Percentiles rank a stretch among this genome's conserved stretches.
Conservation (phyloP, 2,113 vertebrate genomes). For the Ursus arctos region DNA sequence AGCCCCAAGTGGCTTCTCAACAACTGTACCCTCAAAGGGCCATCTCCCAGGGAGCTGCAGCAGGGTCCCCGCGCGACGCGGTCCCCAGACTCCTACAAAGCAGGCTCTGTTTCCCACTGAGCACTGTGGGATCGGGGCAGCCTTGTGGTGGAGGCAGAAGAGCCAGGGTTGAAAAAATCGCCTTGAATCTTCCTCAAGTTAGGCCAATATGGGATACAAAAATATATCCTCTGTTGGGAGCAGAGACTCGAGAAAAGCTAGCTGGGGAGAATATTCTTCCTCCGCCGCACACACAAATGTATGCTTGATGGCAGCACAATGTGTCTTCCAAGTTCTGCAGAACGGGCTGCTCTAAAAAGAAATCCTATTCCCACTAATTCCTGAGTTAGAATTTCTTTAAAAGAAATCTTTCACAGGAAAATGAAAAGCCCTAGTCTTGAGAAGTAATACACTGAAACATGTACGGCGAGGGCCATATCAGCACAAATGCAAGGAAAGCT, state of each 20-base stretch:
- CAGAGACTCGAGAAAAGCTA: conserved; percentile 27
- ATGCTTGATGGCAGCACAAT: conserved; percentile 28
- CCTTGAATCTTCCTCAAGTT: conserved; percentile 61
- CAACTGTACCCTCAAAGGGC: neutral
- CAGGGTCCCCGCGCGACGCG: neutral
- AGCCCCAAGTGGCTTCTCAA: neutral
- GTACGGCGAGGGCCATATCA: neutral
- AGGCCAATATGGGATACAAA: conserved; percentile 62
- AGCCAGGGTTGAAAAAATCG: conserved; percentile 52
- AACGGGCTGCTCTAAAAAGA: conserved; percentile 53
- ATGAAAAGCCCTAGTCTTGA: conserved; percentile 56
- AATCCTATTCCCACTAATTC: conserved; percentile 57
- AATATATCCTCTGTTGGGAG: conserved; percentile 11
- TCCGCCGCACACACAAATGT: conserved; percentile 20
- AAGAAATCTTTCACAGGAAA: conserved; percentile 61
- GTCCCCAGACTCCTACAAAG: neutral
- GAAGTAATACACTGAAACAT: neutral
- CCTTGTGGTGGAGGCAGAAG: neutral
- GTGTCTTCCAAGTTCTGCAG: conserved; percentile 47
- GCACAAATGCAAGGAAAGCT: neutral
- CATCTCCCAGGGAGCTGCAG: neutral
- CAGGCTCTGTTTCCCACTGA: neutral
- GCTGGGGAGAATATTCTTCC: neutral
- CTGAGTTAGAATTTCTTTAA: conserved; percentile 41
- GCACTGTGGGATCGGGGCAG: neutral